Evolutionary conservation across 2,797 vertebrate genomes (phyloP), one percentile per base, ranked within the genome.

Genomic region (Balearica regulorum): DNA sequence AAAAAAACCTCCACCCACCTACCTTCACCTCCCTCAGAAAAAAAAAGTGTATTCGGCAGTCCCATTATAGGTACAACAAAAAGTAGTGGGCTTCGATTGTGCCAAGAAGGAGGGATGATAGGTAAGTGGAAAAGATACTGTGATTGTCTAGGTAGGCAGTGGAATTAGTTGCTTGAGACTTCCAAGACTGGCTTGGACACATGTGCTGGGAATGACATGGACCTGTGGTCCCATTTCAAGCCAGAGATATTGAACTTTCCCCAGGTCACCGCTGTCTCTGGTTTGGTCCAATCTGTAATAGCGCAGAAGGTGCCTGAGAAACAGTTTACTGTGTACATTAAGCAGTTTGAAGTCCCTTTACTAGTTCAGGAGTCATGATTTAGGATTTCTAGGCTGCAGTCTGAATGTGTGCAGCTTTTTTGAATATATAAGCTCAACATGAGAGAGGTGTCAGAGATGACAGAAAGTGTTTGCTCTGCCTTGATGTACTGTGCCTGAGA

Each of bases 1-100:
- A n/a, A 22, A 20, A 10, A 28, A 24, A 1, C 3, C 0, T 13
- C 25, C 16, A 10, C 2, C 5, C 12, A 39, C 39, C 39, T 39
- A 39, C 39, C 39, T 39, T 39, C 39, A 39, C 39, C 39, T 39
- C 39, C 39, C 39, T 39, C 39, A 39, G n/a, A n/a, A n/a, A 39
- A 39, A 53, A 53, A 46, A 25, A 18, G 4, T 24, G 8, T 79
- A 25, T 69, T 87, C 8, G 5, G 6, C 26, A 39, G 20, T 90
- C 91, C 37, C 9, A 1, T 11, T 91, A 39, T 62, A 75, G 46
- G 39, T 26, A 58, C 46, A 72, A 92, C 16, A 77, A 60, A 89
- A 87, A 57, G n/a, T 33, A 54, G 75, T n/a, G 43, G 46, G 20
- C 31, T 83, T 86, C 51, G 29, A 0, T n/a, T 93, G 48, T 66